Base-by-base conservation (phyloP, 2,113 vertebrate species). In the Zosterops pallidus region DNA sequence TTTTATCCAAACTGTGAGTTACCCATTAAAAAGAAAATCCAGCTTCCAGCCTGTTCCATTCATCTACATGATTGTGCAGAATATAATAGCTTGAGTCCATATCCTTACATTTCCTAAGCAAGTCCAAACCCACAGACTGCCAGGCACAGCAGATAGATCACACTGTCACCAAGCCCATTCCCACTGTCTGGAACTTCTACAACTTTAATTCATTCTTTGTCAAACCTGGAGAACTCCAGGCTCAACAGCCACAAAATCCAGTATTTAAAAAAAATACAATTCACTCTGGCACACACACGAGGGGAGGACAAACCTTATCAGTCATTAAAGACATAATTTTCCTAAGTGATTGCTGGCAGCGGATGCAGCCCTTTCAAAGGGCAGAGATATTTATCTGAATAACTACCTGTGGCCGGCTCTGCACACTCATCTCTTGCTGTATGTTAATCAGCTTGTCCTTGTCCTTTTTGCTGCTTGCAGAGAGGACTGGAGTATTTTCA, bases 401-500 rank as follows among this genome's bases (percentile, higher is more conserved):
- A 52, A 57, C 14, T 9, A 10, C 21, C 60, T 5, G 14, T 0
- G 44, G n/a, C 14, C 71, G 75, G 28, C 18, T 42, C 42, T 11
- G 22, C 22, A 37, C 39, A 8, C 26, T 39, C 59, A 8, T 25
- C 41, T 3, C 49, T 5, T 26, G 55, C 31, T 56, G 7, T 1
- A 1, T 7, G 23, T 21, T 9, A 62, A 44, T 14, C 4, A 72
- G 42, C 3, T 0, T 0, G 33, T 3, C 39, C 13, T 74, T 39
- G 12, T 25, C 50, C 28, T 57, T 35, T 81, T 28, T 46, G 70
- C 37, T 23, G 41, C 8, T 0, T 4, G 11, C 28, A 87, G 62
- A 65, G 25, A 74, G 50, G 6, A 26, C 19, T 59, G 59, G 52
- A 70, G 44, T 6, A 5, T 33, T 76, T 64, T 49, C 50, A 76